These are phyloP conservation scores for Pachyramphus minor DNA, from an alignment of 2,113 vertebrate species.

Conservation along the genomic window DNA sequence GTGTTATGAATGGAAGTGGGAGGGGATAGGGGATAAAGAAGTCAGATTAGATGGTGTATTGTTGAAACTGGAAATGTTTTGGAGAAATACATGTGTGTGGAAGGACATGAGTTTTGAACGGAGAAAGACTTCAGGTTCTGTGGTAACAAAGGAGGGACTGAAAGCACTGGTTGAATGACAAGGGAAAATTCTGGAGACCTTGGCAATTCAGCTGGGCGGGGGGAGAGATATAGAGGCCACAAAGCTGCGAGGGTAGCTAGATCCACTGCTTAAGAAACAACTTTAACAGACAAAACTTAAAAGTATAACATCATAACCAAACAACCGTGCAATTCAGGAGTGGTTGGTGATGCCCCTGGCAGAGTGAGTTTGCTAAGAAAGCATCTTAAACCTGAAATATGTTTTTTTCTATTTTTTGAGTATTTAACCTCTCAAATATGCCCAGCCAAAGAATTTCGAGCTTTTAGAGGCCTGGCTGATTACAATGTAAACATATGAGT, in stretches of 20 bases:
- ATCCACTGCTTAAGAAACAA: neutral
- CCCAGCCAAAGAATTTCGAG: neutral
- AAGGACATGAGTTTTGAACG: neutral
- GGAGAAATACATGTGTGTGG: neutral
- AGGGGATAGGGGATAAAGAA: neutral
- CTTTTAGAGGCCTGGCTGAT: neutral
- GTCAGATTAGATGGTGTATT: neutral
- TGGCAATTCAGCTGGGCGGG: neutral
- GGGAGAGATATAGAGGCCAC: neutral
- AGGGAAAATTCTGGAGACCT: neutral
- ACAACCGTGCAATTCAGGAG: neutral
- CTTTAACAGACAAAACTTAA: neutral
- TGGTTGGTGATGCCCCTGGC: neutral
- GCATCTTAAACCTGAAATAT: neutral
- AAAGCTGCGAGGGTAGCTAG: neutral
- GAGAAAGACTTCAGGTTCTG: neutral
- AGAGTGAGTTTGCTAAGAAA: neutral
- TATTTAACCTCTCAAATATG: neutral
- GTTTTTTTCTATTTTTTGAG: neutral
- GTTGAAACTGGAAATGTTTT: neutral
- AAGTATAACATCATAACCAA: fast-evolving
- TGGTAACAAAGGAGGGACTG: neutral
- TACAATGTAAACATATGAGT: neutral
- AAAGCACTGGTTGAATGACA: neutral
- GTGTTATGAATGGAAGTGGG: neutral